Evolutionary conservation across 2,797 vertebrate genomes (phyloP).

Genomic region (Poecilia gillii): DNA sequence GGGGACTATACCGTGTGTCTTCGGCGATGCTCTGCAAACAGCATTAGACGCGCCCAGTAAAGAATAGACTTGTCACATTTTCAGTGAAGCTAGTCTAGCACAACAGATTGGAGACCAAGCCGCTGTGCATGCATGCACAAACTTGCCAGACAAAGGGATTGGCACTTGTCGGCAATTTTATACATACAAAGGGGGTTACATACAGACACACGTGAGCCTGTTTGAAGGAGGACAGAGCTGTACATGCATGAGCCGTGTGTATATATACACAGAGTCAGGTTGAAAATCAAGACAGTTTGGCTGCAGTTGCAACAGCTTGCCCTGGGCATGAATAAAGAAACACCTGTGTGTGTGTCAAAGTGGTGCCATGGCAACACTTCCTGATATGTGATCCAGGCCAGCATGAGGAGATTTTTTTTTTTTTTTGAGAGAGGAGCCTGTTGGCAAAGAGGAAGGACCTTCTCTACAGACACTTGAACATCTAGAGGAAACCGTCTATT

Average conservation of each 20-base stretch:
- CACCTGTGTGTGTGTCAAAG: conserved; percentile 73
- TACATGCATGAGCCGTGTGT: conserved; percentile 14
- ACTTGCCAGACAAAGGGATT: conserved; percentile 76
- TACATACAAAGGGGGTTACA: conserved; percentile 64
- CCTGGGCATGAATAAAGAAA: conserved; percentile 69
- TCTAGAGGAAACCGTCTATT: conserved; percentile 47
- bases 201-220: conserved; percentile 51
- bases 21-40: conserved; percentile 75
- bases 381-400: conserved; percentile 69
- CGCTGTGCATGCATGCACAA: conserved; percentile 59
- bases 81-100: conserved; percentile 70
- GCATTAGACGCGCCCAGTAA: conserved; percentile 78
- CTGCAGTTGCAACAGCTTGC: conserved; percentile 65
- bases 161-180: conserved; percentile 74
- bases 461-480: conserved; percentile 57
- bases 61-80: conserved; percentile 80
- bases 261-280: conserved; percentile 31
- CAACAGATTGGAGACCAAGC: conserved; percentile 75
- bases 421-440: conserved; percentile 49
- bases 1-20: conserved; percentile 68
- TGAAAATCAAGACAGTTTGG: conserved; percentile 68
- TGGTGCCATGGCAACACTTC: conserved; percentile 71
- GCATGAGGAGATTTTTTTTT: conserved; percentile 28
- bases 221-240: conserved; percentile 48
- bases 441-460: conserved; percentile 46